Evolutionary conservation across 2,888 invertebrate species (phyloP).

Genomic region (Oligia fasciuncula): DNA sequence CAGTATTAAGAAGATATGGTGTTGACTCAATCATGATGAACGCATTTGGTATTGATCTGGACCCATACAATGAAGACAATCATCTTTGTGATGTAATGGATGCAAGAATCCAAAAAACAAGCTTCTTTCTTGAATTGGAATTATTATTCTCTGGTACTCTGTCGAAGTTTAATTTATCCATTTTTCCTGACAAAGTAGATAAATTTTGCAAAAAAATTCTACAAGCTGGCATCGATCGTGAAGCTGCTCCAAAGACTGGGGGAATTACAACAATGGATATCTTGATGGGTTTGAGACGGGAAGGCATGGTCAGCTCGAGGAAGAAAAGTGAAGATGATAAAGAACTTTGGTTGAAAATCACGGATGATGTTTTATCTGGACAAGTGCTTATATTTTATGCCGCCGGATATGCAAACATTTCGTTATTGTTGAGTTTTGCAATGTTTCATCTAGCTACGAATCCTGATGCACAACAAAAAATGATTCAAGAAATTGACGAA

Average conservation of each 20-base stretch:
- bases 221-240: too few species aligned
- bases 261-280: too few species aligned
- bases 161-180: conserved; percentile 62
- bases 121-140: conserved; percentile 65
- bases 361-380: conserved; percentile 76
- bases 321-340: too few species aligned
- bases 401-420: conserved; percentile 84
- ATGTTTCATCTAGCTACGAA: conserved; percentile 80
- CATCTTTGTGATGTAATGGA: conserved; percentile 62
- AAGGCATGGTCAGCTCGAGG: too few species aligned
- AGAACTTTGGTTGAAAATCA: conserved; percentile 23
- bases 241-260: too few species aligned
- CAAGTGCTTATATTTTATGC: conserved; percentile 82
- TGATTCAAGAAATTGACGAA: conserved; percentile 48
- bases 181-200: conserved; percentile 58
- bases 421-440: conserved; percentile 77
- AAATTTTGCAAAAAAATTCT: conserved; percentile 60
- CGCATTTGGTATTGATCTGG: conserved; percentile 65
- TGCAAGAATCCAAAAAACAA: conserved; percentile 58
- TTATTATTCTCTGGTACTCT: conserved; percentile 68
- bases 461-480: conserved; percentile 77
- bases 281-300: too few species aligned
- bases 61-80: conserved; percentile 62
- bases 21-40: conserved; percentile 65
- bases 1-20: conserved; percentile 65